Base-by-base conservation (phyloP, 1,140 invertebrate species). In the Calliopsis andreniformis region DNA sequence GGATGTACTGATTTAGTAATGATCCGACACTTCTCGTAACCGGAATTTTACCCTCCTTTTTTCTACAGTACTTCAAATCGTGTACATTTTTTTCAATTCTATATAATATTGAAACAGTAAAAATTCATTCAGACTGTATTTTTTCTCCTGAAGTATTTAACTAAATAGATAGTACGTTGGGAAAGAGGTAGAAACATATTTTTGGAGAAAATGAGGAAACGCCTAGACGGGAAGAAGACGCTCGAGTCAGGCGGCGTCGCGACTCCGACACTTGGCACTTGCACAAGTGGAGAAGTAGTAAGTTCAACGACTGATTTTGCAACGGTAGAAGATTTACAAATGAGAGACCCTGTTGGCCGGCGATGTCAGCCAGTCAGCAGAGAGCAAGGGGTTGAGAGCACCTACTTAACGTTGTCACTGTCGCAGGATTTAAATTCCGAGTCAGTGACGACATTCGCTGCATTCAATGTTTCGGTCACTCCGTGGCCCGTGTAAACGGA, bases 361-460 rank as follows among this genome's bases (percentile, higher is more conserved):
- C 63, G 49, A 39, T 47, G 76, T 61, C 66, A 51, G 28, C 30
- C 62, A 42, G 56, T 66, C 43, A 66, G 42, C 62, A 42, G 43
- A 69, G 59, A 69, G 30, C 28, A 70, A 70, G 47, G 55, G 56
- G 63, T 66, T 66, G 61, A 76, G 67, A 66, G 61, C 56, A 42
- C 23, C 75, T 66, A 72, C 73, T 78, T 73, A 70, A 82, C 62
- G 63, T 69, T 68, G 64, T 68, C 73, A 69, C 66, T 69, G 71
- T 81, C 43, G 51, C 58, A 78, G 79, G 67, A 82, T 72, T 66
- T 80, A 77, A 84, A 87, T 87, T 84, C 84, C 81, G 45, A 80
- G 66, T 59, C 73, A 58, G 69, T 87, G 82, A 86, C 81, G 77
- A 28, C 72, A 78, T 66, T 61, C 58, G n/a, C 20, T 43, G 64